Percentiles rank a stretch among this genome's conserved stretches.
Evolutionary conservation across 2,113 vertebrate species (phyloP).

Genomic region (Varanus salvator): DNA sequence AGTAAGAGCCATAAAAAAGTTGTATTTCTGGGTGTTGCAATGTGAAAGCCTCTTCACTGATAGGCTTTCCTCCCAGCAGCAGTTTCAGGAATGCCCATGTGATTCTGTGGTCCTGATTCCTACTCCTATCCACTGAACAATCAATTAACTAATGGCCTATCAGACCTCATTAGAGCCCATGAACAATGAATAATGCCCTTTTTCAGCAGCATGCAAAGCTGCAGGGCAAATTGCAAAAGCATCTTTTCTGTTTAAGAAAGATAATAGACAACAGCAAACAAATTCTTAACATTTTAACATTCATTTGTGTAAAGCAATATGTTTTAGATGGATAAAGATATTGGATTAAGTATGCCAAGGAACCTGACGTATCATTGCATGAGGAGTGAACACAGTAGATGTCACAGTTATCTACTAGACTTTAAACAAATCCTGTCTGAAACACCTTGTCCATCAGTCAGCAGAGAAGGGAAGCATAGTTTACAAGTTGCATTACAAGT

Average conservation of each 20-base stretch:
- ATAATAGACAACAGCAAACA: background rate
- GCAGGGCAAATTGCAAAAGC: background rate
- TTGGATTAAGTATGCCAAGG: conserved; percentile 7
- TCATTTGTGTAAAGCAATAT: conserved; percentile 35
- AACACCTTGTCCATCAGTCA: background rate
- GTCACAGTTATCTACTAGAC: conserved; percentile 7
- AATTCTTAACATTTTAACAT: conserved; percentile 27
- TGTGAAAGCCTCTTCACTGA: too few relatives aligned
- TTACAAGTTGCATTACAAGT: background rate
- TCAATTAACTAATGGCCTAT: background rate
- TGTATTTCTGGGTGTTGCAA: too few relatives aligned
- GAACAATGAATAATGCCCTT: background rate
- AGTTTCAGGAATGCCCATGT: too few relatives aligned
- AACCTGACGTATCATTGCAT: background rate
- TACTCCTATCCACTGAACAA: background rate
- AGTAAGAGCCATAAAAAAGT: too few relatives aligned
- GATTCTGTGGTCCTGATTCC: too few relatives aligned
- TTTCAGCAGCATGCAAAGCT: background rate
- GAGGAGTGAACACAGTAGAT: conserved; percentile 10
- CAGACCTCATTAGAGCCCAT: background rate
- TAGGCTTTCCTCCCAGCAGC: too few relatives aligned
- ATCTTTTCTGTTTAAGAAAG: background rate
- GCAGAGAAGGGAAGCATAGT: fast-evolving
- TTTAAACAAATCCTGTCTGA: conserved; percentile 23
- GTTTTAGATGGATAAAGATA: background rate